Base-by-base conservation (phyloP, 92 coral and sea anemone species). In the Galaxea fascicularis region DNA sequence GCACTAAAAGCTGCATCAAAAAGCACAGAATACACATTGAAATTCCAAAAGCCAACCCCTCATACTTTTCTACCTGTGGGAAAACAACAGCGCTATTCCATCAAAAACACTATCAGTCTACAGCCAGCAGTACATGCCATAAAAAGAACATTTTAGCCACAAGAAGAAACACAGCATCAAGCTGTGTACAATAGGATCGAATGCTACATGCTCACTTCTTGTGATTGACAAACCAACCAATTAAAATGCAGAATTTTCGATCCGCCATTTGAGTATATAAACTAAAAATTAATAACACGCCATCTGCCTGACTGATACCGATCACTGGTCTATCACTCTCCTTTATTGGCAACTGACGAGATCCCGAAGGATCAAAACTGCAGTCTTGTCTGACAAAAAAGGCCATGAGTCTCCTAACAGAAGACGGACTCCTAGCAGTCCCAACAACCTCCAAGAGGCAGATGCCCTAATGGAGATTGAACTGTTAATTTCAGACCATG, bases 161-260 rank as follows among this genome's bases (percentile, higher is more conserved):
- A 5, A 68, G 73, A 31, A 31, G 31, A 68, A 35, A 68, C 73
- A 68, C 73, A 68, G 73, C 24, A 20, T 68, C 73, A 35, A 68
- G 73, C 73, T 68, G 73, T 68, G 73, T 68, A 68, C 73, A 68
- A 68, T 68, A 68, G 73, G 73, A 68, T 68, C 73, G 73, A 68
- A 68, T 10, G 28, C 66, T 60, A 17, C 49, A 68, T 17, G 7
- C 26, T 39, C 22, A 68, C 73, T 18, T 30, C 20, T 17, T 24
- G 24, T 52, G 14, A 13, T 51, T 68, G 73, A 68, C 53, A 0
- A 15, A 68, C 39, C 26, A 35, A 39, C 51, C 51, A 1, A 68
- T 68, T 18, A 60, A 20, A 60, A 18, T 22, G 4, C 66, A 60
- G 66, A n/a, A 60, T 60, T 60, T 60, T 60, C 66, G 66, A 60